phyloP scores from a whole-genome alignment of 2,888 invertebrate genomes.

The Loripinus fragilis region DNA sequence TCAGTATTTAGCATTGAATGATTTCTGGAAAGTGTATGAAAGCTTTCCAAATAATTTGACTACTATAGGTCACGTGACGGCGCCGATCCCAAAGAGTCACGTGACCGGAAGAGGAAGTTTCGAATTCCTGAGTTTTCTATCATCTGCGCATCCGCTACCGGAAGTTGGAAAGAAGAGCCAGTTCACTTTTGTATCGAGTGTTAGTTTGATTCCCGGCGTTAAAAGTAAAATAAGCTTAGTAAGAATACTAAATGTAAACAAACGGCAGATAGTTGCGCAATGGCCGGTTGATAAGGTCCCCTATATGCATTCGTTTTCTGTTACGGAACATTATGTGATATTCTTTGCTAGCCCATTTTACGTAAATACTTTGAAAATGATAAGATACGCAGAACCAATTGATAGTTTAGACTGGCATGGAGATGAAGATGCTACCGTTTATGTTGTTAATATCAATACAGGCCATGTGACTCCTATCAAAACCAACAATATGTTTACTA shows the following conservation, averaged over 20 bases:
- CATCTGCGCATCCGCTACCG: conserved; percentile 80
- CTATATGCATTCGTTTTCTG: conserved; percentile 81
- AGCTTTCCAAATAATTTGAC: conserved; percentile 52
- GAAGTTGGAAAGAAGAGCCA: conserved; percentile 71
- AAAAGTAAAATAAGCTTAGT: conserved; percentile 71
- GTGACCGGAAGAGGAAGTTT: conserved; percentile 26
- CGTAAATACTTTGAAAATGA: conserved; percentile 73
- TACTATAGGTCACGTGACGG: conserved; percentile 42
- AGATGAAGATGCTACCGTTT: conserved; percentile 66
- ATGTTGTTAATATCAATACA: conserved; percentile 70
- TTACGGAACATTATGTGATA: conserved; percentile 74
- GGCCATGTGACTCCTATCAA: conserved; percentile 62
- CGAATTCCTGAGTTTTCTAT: conserved; percentile 72
- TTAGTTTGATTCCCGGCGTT: conserved; percentile 69
- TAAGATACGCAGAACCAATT: conserved; percentile 70
- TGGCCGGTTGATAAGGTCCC: conserved; percentile 75
- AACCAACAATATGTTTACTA: conserved; percentile 72
- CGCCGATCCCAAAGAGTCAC: conserved; percentile 45
- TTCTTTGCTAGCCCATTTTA: conserved; percentile 78
- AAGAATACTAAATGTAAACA: conserved; percentile 66
- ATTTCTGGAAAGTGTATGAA: conserved; percentile 79
- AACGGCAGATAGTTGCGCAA: conserved; percentile 70
- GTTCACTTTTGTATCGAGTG: conserved; percentile 74
- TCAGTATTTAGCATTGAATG: conserved; percentile 74
- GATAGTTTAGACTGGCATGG: conserved; percentile 75